Percentiles rank a stretch among this genome's conserved stretches.
Evolutionary conservation across 2,797 vertebrate genomes (phyloP).

Genomic region (Anisognathus igniventris): DNA sequence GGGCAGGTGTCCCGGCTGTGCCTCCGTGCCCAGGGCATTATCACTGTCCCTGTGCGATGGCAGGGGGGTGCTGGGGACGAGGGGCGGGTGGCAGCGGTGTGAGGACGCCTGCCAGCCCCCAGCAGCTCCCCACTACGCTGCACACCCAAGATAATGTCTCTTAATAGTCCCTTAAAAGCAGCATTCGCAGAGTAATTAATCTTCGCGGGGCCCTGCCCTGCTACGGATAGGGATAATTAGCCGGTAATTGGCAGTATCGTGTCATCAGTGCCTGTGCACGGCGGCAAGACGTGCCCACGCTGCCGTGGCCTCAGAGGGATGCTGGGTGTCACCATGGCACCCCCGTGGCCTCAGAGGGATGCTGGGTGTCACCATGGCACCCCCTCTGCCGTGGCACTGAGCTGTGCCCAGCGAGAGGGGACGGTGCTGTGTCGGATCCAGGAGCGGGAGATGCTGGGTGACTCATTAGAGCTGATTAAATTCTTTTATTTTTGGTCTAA

Average conservation of each 20-base stretch:
- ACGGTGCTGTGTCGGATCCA: not conserved
- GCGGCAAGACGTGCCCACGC: not conserved
- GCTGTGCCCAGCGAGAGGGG: not conserved
- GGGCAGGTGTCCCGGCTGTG: not conserved
- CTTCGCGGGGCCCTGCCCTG: slow-evolving; percentile 48
- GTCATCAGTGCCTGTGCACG: not conserved
- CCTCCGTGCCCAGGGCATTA: no score
- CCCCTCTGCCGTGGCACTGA: rapidly evolving
- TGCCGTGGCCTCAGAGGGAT: not conserved
- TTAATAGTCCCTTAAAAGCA: slow-evolving; percentile 58
- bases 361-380: not conserved
- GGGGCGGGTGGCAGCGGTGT: not conserved
- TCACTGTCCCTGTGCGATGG: rapidly evolving
- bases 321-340: not conserved
- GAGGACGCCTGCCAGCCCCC: not conserved
- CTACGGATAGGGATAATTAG: slow-evolving; percentile 37
- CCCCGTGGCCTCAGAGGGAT: not conserved
- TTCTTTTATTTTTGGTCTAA: slow-evolving; percentile 68
- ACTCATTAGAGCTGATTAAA: slow-evolving; percentile 73
- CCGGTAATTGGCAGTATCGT: slow-evolving; percentile 44
- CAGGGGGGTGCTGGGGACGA: not conserved
- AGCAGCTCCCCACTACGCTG: not conserved
- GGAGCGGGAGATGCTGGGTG: slow-evolving; percentile 62
- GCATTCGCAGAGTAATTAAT: slow-evolving; percentile 46
- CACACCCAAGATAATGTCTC: not conserved